Base-by-base conservation (phyloP, 2,113 vertebrate genomes). In the Lipotes vexillifer region DNA sequence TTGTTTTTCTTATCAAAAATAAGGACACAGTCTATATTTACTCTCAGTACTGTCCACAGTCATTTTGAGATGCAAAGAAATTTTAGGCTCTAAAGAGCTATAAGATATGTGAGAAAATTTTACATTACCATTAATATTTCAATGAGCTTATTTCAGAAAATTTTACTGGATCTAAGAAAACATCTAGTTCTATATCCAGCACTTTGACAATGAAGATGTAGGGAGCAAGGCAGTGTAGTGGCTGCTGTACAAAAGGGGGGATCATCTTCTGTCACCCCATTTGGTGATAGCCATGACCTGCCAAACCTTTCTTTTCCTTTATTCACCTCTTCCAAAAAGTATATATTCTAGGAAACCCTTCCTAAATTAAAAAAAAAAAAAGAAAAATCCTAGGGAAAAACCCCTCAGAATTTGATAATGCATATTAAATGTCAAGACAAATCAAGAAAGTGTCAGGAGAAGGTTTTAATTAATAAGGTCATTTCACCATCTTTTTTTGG, bases 161-260 rank as follows among this genome's bases (percentile, higher is more conserved):
- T 49, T 71, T 14, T 31, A 57, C 14, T 31, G 6, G 15, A 3
- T 59, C 18, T 66, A 66, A 82, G 4, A 46, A 52, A 90, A 6
- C 3, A n/a, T 61, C 25, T 31, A 74, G 6, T 38, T 18, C 63
- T 20, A 1, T 9, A 18, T 21, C 20, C 10, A n/a, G 9, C 23
- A 6, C 6, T 96, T 72, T 86, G 5, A 0, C 25, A 21, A 57
- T 29, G 33, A 57, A 75, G 20, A 27, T 1, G 12, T 4, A 8
- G 36, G 29, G 33, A 4, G 2, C 2, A n/a, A 23, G 25, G 1
- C 1, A 4, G 1, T 46, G 1, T 0, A 15, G 25, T 25, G 8
- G 2, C 6, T 49, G 6, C 18, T 71, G 11, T 13, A 29, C 2
- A 25, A n/a, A 44, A 10, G 0, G 1, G 17, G 3, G 5, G 6